phyloP scores from a whole-genome alignment of 2,888 invertebrate species.

The Penaeus monodon region DNA sequence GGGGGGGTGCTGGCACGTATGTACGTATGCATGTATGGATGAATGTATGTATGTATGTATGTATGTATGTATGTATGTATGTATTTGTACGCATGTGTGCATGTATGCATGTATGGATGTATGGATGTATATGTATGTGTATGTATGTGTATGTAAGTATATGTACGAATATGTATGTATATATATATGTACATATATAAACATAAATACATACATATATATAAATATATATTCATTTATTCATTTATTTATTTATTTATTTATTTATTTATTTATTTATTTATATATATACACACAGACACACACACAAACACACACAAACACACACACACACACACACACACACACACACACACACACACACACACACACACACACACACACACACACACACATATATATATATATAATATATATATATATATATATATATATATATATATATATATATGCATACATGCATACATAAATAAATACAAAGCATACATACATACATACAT shows the following conservation, averaged over 20 bases:
- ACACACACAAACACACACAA: neutral
- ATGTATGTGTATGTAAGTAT: neutral
- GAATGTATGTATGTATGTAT: neutral
- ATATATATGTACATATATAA: constrained; percentile 9
- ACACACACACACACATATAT: too few relatives aligned
- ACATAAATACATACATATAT: constrained; percentile 9
- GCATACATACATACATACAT: too few relatives aligned
- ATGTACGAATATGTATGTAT: constrained; percentile 1
- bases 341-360: too few relatives aligned
- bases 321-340: too few relatives aligned
- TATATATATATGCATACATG: too few relatives aligned
- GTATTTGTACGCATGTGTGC: neutral
- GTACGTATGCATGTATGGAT: neutral
- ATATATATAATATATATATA: too few relatives aligned
- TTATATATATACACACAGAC: constrained; percentile 8
- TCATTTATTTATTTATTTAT: neutral
- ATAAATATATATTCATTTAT: neutral
- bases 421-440: too few relatives aligned
- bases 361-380: too few relatives aligned
- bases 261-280: constrained; percentile 12
- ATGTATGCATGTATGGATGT: too few relatives aligned
- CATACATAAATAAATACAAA: too few relatives aligned
- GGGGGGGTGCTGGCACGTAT: too few relatives aligned
- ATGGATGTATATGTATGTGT: neutral
- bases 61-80: neutral